Conservation (phyloP, 2,797 vertebrate species). For the Notolepis coatsorum region DNA sequence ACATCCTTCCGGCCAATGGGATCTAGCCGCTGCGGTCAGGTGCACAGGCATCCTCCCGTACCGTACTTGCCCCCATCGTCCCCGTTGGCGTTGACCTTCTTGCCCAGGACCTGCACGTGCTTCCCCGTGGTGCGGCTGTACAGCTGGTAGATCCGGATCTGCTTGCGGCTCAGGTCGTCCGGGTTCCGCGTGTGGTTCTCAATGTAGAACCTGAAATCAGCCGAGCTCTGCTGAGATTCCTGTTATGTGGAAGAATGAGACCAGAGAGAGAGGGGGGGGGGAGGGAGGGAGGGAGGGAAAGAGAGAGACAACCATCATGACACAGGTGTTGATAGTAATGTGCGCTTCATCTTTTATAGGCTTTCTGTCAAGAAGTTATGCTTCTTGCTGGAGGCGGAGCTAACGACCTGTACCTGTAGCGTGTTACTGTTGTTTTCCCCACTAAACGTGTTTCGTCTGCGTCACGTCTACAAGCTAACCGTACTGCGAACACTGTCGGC, state of each 20-base stretch:
- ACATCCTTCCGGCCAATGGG: too few species aligned
- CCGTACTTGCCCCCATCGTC: constrained; percentile 89
- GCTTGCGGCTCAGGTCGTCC: constrained; percentile 84
- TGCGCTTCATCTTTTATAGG: constrained; percentile 59
- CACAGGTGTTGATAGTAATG: constrained; percentile 65
- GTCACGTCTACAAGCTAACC: constrained; percentile 65
- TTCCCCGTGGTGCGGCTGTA: constrained; percentile 86
- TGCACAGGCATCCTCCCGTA: constrained; percentile 80
- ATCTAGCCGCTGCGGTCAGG: too few species aligned
- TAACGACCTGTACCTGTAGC: constrained; percentile 39
- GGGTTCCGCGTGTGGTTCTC: constrained; percentile 85
- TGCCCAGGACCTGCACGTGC: constrained; percentile 84
- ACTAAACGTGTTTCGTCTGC: constrained; percentile 45
- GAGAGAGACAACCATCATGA: constrained; percentile 26
- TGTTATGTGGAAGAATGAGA: constrained; percentile 30
- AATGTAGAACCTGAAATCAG: constrained; percentile 86
- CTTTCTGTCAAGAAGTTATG: constrained; percentile 40
- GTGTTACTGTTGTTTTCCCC: constrained; percentile 45
- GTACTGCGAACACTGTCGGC: constrained; percentile 16
- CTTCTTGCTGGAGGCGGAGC: constrained; percentile 41
- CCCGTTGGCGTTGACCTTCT: constrained; percentile 85
- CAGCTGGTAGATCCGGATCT: constrained; percentile 86
- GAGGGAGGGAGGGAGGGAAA: constrained; percentile 27
- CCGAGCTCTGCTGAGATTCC: constrained; percentile 84
- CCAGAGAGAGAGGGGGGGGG: neutral